Conservation (phyloP, 2,888 invertebrate genomes). For the Polyommatus iphigenia region DNA sequence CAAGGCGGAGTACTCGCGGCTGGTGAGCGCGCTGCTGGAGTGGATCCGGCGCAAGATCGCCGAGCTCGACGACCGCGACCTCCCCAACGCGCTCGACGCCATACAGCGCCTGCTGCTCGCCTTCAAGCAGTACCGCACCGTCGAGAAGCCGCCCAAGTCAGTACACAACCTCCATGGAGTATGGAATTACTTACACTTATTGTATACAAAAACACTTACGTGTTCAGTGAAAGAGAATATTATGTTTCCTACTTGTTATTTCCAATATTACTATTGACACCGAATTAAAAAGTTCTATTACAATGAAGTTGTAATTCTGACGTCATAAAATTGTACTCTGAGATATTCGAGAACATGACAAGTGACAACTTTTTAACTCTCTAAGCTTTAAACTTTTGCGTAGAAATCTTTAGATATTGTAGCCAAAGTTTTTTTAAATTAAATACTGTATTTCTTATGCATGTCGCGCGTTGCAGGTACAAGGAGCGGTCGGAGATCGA, state of each 20-base stretch:
- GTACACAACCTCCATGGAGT: slow-evolving; percentile 45
- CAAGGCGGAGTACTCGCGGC: slow-evolving; percentile 92
- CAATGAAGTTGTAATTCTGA: background rate
- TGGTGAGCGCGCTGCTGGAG: slow-evolving; percentile 91
- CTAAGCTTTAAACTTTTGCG: background rate
- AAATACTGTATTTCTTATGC: background rate
- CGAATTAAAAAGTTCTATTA: too few relatives aligned
- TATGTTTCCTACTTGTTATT: background rate
- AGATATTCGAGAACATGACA: background rate
- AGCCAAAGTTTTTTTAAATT: background rate
- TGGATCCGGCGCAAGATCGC: slow-evolving; percentile 95
- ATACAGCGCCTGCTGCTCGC: slow-evolving; percentile 93
- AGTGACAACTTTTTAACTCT: background rate
- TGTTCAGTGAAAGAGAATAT: background rate
- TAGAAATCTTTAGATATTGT: background rate
- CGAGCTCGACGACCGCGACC: slow-evolving; percentile 90
- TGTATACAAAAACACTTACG: too few relatives aligned
- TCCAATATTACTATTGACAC: background rate
- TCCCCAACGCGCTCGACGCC: slow-evolving; percentile 97
- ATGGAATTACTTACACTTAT: too few relatives aligned
- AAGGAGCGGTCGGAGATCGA: slow-evolving; percentile 98
- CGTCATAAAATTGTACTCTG: background rate
- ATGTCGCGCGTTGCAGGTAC: slow-evolving; percentile 80
- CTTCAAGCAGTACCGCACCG: slow-evolving; percentile 97
- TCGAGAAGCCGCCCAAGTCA: slow-evolving; percentile 98